These are phyloP conservation scores for Scomber colias DNA, from an alignment of 2,113 vertebrate genomes.

Conservation along the genomic window DNA sequence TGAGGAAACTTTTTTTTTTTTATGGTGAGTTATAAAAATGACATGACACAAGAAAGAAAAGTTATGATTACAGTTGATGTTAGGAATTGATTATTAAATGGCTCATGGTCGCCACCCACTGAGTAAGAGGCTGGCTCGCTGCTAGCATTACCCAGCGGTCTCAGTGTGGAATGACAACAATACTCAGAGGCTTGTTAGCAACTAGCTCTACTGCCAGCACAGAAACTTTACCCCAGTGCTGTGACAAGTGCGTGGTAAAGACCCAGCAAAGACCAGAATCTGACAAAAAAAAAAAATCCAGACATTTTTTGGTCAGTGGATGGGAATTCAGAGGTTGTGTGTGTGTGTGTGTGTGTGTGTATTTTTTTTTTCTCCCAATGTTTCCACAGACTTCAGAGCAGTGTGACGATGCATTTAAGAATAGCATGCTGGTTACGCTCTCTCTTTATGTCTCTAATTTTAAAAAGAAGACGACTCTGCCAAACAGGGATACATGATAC, in stretches of 20 bases:
- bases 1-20: not conserved
- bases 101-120: slow-evolving; percentile 10
- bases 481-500: slow-evolving; percentile 8
- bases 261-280: slow-evolving; percentile 8
- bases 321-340: slow-evolving; percentile 23
- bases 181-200: not conserved
- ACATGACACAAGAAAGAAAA: slow-evolving; percentile 1
- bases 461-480: not conserved
- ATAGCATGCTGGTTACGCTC: slow-evolving; percentile 63
- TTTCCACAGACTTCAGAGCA: slow-evolving; percentile 65
- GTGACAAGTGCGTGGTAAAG: slow-evolving; percentile 49
- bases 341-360: not conserved
- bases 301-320: slow-evolving; percentile 33
- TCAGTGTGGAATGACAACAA: slow-evolving; percentile 43
- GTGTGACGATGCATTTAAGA: slow-evolving; percentile 69
- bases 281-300: slow-evolving; percentile 11
- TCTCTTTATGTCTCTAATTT: slow-evolving; percentile 26
- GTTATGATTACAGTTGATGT: slow-evolving; percentile 7
- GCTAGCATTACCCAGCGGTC: slow-evolving; percentile 12
- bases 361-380: not conserved
- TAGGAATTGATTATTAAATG: slow-evolving; percentile 8
- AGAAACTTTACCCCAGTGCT: slow-evolving; percentile 1
- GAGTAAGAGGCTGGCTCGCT: not conserved
- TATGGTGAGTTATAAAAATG: not conserved
- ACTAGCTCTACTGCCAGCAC: slow-evolving; percentile 4